These are phyloP conservation scores for Pygmarrhopalites habei DNA, from an alignment of 1,140 invertebrate species.

Conservation along the genomic window DNA sequence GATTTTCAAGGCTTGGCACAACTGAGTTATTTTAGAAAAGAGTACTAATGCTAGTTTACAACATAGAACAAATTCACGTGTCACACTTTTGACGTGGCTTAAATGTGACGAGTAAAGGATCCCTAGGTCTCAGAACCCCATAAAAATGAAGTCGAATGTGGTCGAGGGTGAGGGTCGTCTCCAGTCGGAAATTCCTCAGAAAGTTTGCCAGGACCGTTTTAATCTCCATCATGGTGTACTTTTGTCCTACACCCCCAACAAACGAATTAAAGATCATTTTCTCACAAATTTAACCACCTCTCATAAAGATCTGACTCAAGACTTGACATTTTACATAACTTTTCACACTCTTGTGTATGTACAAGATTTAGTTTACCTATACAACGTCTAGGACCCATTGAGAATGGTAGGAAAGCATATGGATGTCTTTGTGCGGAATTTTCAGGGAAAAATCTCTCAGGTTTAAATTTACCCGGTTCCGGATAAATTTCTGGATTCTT, in stretches of 20 bases:
- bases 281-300: too few species aligned
- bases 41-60: too few species aligned
- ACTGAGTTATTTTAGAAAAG: too few species aligned
- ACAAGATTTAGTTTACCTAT: constrained; percentile 42
- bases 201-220: constrained; percentile 50
- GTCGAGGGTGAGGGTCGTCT: constrained; percentile 57
- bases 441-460: constrained; percentile 51
- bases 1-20: too few species aligned
- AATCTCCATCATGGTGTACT: constrained; percentile 51
- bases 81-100: too few species aligned
- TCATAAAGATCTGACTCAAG: not conserved
- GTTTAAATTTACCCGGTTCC: constrained; percentile 51
- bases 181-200: constrained; percentile 42
- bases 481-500: constrained; percentile 47
- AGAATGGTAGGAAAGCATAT: constrained; percentile 48
- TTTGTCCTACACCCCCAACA: constrained; percentile 46
- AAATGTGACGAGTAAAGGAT: too few species aligned
- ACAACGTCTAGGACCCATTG: constrained; percentile 47
- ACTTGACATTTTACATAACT: constrained; percentile 20
- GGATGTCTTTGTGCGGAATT: constrained; percentile 41
- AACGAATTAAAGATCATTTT: too few species aligned
- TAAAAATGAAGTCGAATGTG: too few species aligned
- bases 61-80: too few species aligned
- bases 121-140: too few species aligned
- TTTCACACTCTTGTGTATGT: not conserved